A percentile compares a stretch with the other conserved stretches of the same genome.
These are phyloP conservation scores for Gymnoscopelus microlampas DNA, from an alignment of 2,797 vertebrate species.

Conservation along the genomic window DNA sequence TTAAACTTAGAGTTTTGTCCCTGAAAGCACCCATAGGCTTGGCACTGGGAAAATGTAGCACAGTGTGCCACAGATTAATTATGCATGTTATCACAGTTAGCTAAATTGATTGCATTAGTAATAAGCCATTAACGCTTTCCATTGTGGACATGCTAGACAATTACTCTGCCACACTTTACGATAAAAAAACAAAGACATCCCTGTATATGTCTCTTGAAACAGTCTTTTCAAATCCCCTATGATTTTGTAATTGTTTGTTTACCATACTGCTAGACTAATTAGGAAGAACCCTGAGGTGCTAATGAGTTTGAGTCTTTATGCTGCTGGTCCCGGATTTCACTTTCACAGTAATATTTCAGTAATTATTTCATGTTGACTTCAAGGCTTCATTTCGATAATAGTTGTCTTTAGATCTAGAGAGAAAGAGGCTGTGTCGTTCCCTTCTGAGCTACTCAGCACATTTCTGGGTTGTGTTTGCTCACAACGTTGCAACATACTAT, in stretches of 20 bases:
- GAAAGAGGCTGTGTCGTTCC: neutral
- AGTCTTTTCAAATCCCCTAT: conserved; percentile 6
- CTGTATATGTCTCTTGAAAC: neutral
- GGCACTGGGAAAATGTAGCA: neutral
- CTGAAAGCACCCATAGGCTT: neutral
- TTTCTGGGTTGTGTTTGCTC: neutral
- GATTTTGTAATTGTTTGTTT: too few relatives aligned
- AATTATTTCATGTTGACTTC: too few relatives aligned
- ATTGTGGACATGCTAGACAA: neutral
- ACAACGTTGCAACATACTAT: conserved; percentile 6
- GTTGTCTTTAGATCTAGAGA: too few relatives aligned
- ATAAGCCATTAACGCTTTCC: neutral
- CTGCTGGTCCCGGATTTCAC: too few relatives aligned
- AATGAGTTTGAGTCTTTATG: too few relatives aligned
- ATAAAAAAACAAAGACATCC: neutral
- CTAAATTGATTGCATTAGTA: neutral
- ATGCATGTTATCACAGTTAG: neutral
- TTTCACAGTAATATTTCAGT: too few relatives aligned
- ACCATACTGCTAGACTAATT: too few relatives aligned
- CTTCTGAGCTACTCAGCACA: conserved; percentile 3
- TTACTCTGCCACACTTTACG: neutral
- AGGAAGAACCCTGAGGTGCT: too few relatives aligned
- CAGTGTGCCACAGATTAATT: neutral
- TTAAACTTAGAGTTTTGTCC: neutral
- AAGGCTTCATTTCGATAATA: too few relatives aligned